Evolutionary conservation across 2,113 vertebrate species (phyloP).

Genomic region (Leucopsar rothschildi): DNA sequence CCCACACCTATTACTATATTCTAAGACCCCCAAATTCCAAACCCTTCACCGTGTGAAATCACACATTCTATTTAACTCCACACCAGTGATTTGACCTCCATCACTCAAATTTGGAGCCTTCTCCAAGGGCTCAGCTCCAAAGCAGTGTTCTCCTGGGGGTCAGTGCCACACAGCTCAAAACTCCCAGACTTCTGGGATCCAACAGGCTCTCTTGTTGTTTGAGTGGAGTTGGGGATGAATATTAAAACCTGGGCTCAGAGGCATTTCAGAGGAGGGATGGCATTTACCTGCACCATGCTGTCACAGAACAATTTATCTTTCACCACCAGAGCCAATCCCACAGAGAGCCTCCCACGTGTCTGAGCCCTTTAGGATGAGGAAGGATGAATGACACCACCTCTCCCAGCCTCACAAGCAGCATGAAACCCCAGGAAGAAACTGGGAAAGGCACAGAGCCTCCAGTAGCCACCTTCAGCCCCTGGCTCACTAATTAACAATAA

Average conservation of each 20-base stretch:
- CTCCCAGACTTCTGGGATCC: too few species aligned
- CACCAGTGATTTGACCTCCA: too few species aligned
- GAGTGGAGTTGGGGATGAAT: neutral
- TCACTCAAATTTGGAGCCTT: too few species aligned
- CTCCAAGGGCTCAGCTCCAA: too few species aligned
- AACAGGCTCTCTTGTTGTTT: neutral
- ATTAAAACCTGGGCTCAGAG: neutral
- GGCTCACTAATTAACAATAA: neutral
- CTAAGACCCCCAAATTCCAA: too few species aligned
- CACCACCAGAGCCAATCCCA: neutral
- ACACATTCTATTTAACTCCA: too few species aligned
- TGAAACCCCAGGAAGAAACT: neutral
- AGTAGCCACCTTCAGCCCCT: neutral
- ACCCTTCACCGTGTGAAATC: too few species aligned
- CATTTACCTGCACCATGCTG: neutral
- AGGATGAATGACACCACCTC: neutral
- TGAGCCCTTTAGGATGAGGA: neutral
- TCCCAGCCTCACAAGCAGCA: neutral
- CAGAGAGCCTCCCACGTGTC: neutral
- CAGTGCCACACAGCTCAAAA: too few species aligned
- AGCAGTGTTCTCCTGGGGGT: too few species aligned
- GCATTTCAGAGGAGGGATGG: neutral
- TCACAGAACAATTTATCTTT: neutral
- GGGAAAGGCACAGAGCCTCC: neutral
- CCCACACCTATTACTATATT: too few species aligned